Percentiles rank a stretch among this genome's conserved stretches.
phyloP scores from a whole-genome alignment of 2,888 invertebrate genomes.

The Pseudeuparius sepicola region DNA sequence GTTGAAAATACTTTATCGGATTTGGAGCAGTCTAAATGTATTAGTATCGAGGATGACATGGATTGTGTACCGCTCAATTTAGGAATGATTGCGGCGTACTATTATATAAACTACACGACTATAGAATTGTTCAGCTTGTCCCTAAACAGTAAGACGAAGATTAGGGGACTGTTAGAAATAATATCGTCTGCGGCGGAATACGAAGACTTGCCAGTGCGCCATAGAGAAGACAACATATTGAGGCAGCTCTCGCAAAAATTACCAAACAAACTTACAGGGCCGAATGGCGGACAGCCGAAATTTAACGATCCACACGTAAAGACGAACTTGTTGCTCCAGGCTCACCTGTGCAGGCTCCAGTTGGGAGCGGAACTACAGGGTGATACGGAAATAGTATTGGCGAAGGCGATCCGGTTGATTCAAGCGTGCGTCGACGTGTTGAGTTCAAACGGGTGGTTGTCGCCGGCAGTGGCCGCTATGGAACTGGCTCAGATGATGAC shows the following conservation, averaged over 20 bases:
- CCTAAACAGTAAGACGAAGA: constrained; percentile 93
- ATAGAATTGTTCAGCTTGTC: constrained; percentile 99
- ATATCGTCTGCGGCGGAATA: constrained; percentile 97
- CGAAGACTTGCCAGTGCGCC: constrained; percentile 85
- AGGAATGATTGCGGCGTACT: constrained; percentile 99
- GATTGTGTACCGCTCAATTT: constrained; percentile 93
- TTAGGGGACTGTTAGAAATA: constrained; percentile 93
- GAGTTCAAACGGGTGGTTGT: constrained; percentile 94
- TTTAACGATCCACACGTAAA: constrained; percentile 97
- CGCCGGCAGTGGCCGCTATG: constrained; percentile 98
- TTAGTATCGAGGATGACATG: constrained; percentile 96
- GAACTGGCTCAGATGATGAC: constrained; percentile 99
- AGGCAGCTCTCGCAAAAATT: constrained; percentile 44
- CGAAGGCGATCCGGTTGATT: constrained; percentile 74
- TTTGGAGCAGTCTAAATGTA: constrained; percentile 93
- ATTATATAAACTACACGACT: constrained; percentile 98
- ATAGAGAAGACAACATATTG: constrained; percentile 87
- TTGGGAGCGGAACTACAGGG: constrained; percentile 93
- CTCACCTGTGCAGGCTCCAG: constrained; percentile 84
- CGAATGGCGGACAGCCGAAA: constrained; percentile 55
- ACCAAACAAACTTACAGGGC: constrained; percentile 52
- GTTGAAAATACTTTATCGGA: constrained; percentile 93
- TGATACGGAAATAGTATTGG: constrained; percentile 85
- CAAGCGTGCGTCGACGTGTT: constrained; percentile 94
- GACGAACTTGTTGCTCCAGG: constrained; percentile 89